These are phyloP conservation scores for Halictus ligatus DNA, from an alignment of 2,888 invertebrate genomes.

Conservation along the genomic window DNA sequence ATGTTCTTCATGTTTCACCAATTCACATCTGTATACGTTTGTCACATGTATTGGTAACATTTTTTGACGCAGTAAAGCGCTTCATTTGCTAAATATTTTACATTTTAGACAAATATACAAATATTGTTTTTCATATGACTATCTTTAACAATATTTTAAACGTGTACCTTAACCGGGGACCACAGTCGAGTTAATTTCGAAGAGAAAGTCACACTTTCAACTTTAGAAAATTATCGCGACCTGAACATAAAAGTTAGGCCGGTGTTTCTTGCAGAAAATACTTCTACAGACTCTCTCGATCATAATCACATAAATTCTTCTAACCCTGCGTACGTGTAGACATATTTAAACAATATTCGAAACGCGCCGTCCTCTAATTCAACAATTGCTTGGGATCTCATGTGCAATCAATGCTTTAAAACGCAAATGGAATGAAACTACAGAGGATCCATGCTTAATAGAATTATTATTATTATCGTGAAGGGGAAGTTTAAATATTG, in stretches of 20 bases:
- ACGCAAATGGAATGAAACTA: not conserved
- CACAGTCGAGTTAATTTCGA: not conserved
- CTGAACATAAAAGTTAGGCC: not conserved
- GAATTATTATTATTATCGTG: slow-evolving; percentile 37
- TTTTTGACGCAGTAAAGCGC: too few relatives aligned
- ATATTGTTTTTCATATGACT: too few relatives aligned
- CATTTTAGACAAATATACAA: not conserved
- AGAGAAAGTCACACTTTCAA: not conserved
- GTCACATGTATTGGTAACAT: too few relatives aligned
- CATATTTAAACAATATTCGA: not conserved
- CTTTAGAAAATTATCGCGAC: not conserved
- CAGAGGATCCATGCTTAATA: not conserved
- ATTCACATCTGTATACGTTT: too few relatives aligned
- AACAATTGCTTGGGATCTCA: not conserved
- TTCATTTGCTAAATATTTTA: not conserved
- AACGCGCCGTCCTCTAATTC: too few relatives aligned
- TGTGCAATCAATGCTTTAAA: not conserved
- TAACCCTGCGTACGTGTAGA: too few relatives aligned
- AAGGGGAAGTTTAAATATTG: slow-evolving; percentile 40
- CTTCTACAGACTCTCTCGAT: too few relatives aligned
- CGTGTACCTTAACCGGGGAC: too few relatives aligned
- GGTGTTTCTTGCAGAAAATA: too few relatives aligned
- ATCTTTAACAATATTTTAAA: too few relatives aligned
- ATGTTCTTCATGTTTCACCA: too few relatives aligned
- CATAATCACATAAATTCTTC: too few relatives aligned